Conservation (phyloP, 2,113 vertebrate species). For the Dendrocopos noguchii region DNA sequence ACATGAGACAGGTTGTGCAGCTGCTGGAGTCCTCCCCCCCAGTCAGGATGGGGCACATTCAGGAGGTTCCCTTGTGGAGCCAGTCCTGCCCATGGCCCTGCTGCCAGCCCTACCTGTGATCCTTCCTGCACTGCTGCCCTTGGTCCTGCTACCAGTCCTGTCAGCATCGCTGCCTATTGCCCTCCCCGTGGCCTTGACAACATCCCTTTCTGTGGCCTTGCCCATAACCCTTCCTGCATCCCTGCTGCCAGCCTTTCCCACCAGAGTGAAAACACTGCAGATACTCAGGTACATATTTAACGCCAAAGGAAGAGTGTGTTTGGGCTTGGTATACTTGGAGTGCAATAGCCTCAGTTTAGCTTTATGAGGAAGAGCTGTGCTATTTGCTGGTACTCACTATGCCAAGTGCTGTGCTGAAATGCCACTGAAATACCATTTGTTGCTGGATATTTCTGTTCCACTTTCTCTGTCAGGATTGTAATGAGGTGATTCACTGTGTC, state of each 20-base stretch:
- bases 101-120: neutral
- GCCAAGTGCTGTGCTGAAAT: neutral
- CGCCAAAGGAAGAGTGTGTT: neutral
- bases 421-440: neutral
- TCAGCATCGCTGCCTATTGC: neutral
- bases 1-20: neutral
- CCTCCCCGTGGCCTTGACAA: too few relatives aligned
- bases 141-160: neutral
- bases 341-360: neutral
- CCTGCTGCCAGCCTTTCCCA: neutral
- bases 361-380: neutral
- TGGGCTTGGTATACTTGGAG: neutral
- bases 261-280: neutral
- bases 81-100: neutral
- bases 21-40: neutral
- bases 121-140: too few relatives aligned
- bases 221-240: neutral
- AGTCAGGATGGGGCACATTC: neutral
- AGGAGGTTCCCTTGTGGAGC: fast-evolving
- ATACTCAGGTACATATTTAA: fast-evolving
- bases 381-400: neutral
- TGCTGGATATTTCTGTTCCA: neutral
- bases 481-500: neutral
- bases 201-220: neutral
- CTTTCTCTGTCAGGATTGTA: neutral